Evolutionary conservation across 2,113 vertebrate species (phyloP).

Genomic region (Peromyscus maniculatus): DNA sequence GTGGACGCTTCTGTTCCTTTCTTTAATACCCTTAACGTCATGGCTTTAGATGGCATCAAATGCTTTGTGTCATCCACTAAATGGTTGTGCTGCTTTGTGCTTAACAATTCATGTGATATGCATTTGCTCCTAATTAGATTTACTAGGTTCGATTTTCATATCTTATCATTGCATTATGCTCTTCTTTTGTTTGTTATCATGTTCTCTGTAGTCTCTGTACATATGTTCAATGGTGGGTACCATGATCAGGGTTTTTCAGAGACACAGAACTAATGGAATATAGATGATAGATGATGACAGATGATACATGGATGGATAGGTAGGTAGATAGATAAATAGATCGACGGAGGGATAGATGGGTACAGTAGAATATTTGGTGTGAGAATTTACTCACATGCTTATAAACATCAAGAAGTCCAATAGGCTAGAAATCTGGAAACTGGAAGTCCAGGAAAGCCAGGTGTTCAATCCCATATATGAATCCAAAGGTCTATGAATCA

Average conservation of each 20-base stretch:
- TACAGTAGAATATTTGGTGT: background rate
- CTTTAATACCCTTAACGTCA: slow-evolving; percentile 6
- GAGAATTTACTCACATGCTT: background rate
- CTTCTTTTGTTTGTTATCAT: background rate
- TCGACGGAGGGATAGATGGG: background rate
- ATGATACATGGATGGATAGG: background rate
- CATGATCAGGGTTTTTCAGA: background rate
- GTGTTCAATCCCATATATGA: background rate
- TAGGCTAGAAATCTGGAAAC: background rate
- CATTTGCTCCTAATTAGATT: slow-evolving; percentile 31
- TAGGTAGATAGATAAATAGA: background rate
- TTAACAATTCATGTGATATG: slow-evolving; percentile 7
- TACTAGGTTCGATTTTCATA: background rate
- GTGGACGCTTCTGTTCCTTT: slow-evolving; percentile 5
- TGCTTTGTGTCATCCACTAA: background rate
- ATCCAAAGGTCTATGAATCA: background rate
- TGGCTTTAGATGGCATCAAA: background rate
- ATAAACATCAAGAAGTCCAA: background rate
- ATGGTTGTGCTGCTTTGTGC: background rate
- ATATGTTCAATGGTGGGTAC: background rate
- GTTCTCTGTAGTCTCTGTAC: background rate
- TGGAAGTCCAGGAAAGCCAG: background rate
- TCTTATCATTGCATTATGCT: background rate
- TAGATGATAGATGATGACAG: background rate
- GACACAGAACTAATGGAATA: background rate